Base-by-base conservation (phyloP, 1,140 invertebrate genomes). In the Drosophila sechellia region DNA sequence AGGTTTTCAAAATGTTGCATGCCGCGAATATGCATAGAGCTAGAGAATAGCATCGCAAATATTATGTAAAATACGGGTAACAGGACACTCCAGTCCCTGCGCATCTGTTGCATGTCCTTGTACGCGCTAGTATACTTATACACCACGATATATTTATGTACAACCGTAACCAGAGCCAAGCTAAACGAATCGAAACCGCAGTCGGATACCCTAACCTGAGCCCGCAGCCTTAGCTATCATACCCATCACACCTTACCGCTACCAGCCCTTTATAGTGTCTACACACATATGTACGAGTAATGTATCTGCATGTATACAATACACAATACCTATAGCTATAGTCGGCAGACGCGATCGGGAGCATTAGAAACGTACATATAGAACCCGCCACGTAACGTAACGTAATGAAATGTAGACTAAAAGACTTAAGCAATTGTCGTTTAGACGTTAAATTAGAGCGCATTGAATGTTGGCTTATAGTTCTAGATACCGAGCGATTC, bases 341-440 rank as follows among this genome's bases (percentile, higher is more conserved):
- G 64, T 42, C 68, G 27, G 27, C 34, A 31, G 22, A 20, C 40
- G 12, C 35, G 40, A 40, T 55, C 17, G 39, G 49, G 42, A 27
- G 35, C 17, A 22, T 27, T 10, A 49, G 15, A 50, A 5, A 34
- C 5, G 22, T 10, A 40, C 27, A 39, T 37, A 58, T 31, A 37
- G n/a, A 60, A 34, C 50, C 71, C 59, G 55, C 66, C 64, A 76
- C 48, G 46, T 42, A 64, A 45, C 50, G 45, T 42, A 64, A 43
- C 60, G 35, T 75, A 71, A 64, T 53, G 71, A 78, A 78, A 86
- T 69, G 90, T 91, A 91, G 90, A 91, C 81, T 91, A 91, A 78
- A 91, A 91, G 90, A 91, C 90, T 91, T 91, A 91, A 91, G 90
- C 90, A 91, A 91, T 91, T 91, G 90, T 91, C 90, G 81, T 79